These are phyloP conservation scores for Ephestia elutella DNA, from an alignment of 1,140 invertebrate genomes.

Conservation along the genomic window DNA sequence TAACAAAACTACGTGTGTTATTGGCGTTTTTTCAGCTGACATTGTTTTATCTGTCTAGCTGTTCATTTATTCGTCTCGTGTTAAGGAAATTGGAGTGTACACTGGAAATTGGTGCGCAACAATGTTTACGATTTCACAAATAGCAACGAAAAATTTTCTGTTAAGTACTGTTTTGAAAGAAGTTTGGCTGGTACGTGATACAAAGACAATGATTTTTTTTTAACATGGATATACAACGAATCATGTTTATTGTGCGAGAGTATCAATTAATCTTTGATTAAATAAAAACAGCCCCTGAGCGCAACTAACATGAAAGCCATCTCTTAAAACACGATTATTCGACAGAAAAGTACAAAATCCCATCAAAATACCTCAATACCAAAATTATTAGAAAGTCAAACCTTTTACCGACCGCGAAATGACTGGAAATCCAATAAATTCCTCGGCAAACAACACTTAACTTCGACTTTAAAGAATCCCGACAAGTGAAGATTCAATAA, in stretches of 20 bases:
- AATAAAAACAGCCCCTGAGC: no score
- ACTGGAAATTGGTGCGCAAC: neutral
- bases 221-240: no score
- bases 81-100: neutral
- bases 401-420: constrained; percentile 4
- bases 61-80: neutral
- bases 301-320: no score
- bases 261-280: no score
- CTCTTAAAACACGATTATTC: neutral
- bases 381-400: constrained; percentile 3
- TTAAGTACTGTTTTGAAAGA: neutral
- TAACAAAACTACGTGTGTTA: constrained; percentile 60
- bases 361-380: neutral
- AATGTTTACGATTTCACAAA: neutral
- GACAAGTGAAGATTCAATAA: constrained; percentile 19
- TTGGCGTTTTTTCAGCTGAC: constrained; percentile 39
- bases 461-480: constrained; percentile 6
- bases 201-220: no score
- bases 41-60: constrained; percentile 5
- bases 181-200: neutral
- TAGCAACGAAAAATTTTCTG: neutral
- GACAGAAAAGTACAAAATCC: neutral
- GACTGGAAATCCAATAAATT: constrained; percentile 2
- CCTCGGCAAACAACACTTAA: constrained; percentile 4
- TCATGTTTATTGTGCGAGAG: no score